Evolutionary conservation across 2,113 vertebrate species (phyloP).

Genomic region (Petromus typicus): DNA sequence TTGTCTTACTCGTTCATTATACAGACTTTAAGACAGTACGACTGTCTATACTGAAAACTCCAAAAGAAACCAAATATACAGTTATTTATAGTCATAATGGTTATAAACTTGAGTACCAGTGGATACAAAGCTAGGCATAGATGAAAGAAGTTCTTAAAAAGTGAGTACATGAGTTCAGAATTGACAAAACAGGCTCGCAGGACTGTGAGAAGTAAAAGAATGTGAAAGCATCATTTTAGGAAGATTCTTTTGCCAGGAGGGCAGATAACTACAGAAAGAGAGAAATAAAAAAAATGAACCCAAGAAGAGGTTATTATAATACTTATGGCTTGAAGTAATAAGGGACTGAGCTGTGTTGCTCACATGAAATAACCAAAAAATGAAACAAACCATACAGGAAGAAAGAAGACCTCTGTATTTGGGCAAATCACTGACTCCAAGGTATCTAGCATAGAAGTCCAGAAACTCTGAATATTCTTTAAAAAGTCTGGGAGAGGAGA

Average conservation of each 20-base stretch:
- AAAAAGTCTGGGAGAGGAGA: background rate
- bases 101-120: background rate
- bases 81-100: background rate
- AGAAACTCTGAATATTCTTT: background rate
- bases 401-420: background rate
- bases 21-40: background rate
- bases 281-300: background rate
- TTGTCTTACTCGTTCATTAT: background rate
- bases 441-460: background rate
- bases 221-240: background rate
- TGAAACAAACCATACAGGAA: background rate
- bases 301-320: background rate
- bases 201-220: background rate
- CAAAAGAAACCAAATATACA: background rate
- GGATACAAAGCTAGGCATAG: background rate
- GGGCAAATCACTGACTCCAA: background rate
- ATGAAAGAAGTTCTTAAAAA: slow-evolving; percentile 9
- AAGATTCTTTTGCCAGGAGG: background rate
- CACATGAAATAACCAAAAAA: slow-evolving; percentile 20
- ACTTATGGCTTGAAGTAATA: background rate
- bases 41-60: background rate
- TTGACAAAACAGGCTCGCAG: background rate
- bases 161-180: background rate
- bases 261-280: background rate
- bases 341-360: background rate